Conservation (phyloP, 2,113 vertebrate species). For the Fulmarus glacialis region DNA sequence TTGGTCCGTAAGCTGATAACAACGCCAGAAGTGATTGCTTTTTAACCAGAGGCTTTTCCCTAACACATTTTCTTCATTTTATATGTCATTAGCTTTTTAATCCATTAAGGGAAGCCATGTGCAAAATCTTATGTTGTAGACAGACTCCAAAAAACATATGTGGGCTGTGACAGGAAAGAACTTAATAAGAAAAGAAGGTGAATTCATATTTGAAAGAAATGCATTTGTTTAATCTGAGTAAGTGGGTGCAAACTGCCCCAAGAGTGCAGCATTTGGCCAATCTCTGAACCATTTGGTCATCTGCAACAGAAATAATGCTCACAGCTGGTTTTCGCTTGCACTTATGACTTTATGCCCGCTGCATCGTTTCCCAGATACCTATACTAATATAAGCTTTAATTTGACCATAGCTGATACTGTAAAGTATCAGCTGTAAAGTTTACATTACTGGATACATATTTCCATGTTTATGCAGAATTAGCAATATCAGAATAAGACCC, state of each 20-base stretch:
- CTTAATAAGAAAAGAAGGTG: not conserved
- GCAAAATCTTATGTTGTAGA: too few species aligned
- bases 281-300: not conserved
- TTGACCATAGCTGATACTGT: not conserved
- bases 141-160: too few species aligned
- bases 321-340: not conserved
- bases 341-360: not conserved
- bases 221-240: not conserved
- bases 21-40: not conserved
- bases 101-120: too few species aligned
- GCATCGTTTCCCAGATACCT: not conserved
- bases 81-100: too few species aligned
- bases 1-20: not conserved
- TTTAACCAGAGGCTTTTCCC: not conserved
- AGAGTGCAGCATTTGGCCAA: not conserved
- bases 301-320: not conserved
- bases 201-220: not conserved
- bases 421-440: not conserved
- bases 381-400: not conserved
- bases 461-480: not conserved
- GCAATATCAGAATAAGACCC: not conserved
- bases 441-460: not conserved
- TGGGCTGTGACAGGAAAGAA: too few species aligned
- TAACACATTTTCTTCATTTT: not conserved
- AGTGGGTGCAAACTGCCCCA: not conserved